Conservation (phyloP, 2,797 vertebrate species). For the Acipenser ruthenus region DNA sequence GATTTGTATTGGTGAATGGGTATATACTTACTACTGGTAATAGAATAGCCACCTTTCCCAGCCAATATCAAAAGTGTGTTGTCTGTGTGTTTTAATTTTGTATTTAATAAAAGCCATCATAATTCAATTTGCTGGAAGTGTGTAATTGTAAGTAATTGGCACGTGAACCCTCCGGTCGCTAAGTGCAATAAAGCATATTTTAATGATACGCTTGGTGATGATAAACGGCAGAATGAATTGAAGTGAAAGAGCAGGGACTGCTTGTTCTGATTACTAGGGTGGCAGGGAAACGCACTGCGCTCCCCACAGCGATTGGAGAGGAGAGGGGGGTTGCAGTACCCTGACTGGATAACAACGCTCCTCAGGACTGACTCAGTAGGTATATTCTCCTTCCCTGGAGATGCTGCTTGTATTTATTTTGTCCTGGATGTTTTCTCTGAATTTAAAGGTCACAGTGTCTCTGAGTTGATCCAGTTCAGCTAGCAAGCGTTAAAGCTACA, state of each 20-base stretch:
- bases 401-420: neutral
- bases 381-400: neutral
- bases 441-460: too few relatives aligned
- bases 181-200: neutral
- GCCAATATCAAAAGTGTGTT: neutral
- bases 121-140: neutral
- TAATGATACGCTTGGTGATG: neutral
- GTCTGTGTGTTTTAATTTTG: neutral
- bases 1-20: too few relatives aligned
- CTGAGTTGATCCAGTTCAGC: too few relatives aligned
- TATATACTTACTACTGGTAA: too few relatives aligned
- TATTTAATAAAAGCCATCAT: neutral
- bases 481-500: too few relatives aligned
- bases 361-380: too few relatives aligned
- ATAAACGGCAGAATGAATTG: neutral
- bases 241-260: neutral
- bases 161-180: neutral
- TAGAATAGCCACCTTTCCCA: neutral
- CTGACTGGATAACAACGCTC: too few relatives aligned
- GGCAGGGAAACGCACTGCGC: neutral
- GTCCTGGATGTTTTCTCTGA: neutral
- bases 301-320: neutral
- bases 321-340: neutral
- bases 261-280: neutral
- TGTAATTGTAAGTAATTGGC: conserved; percentile 1